phyloP scores from a whole-genome alignment of 2,113 vertebrate species.

The Phalacrocorax pelagicus region DNA sequence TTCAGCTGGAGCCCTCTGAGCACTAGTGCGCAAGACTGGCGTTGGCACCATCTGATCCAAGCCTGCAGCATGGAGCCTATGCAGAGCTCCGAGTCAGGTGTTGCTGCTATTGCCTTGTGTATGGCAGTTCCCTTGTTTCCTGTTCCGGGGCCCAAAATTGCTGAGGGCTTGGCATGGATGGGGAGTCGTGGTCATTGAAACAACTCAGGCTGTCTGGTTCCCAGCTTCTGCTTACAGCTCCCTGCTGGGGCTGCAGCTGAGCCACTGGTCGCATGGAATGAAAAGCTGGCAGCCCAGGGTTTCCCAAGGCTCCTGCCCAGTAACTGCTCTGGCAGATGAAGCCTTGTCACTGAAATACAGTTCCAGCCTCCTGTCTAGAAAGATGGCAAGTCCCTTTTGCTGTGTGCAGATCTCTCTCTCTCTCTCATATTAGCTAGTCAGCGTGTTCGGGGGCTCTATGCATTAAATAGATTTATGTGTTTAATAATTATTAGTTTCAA shows the following conservation, averaged over 20 bases:
- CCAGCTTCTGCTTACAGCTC: neutral
- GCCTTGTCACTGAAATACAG: neutral
- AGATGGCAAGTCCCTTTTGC: neutral
- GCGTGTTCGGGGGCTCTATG: neutral
- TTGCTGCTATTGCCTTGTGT: neutral
- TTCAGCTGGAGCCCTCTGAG: neutral
- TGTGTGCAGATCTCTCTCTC: neutral
- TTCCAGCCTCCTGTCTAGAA: neutral
- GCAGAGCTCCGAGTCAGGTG: neutral
- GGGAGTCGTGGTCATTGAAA: neutral
- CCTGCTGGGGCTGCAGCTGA: neutral
- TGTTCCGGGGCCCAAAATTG: neutral
- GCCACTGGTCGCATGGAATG: neutral
- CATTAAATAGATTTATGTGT: constrained; percentile 55
- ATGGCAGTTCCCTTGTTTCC: neutral
- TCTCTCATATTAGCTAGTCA: constrained; percentile 2
- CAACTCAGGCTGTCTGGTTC: neutral
- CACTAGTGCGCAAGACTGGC: rapidly evolving
- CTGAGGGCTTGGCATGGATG: neutral
- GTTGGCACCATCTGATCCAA: neutral
- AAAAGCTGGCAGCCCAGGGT: neutral
- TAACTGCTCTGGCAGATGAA: neutral
- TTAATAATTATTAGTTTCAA: constrained; percentile 66
- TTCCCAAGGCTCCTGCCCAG: neutral
- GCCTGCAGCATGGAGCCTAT: neutral